A percentile compares a stretch with the other conserved stretches of the same genome.
Evolutionary conservation across 2,113 vertebrate species (phyloP).

Genomic region (Pedetes capensis): DNA sequence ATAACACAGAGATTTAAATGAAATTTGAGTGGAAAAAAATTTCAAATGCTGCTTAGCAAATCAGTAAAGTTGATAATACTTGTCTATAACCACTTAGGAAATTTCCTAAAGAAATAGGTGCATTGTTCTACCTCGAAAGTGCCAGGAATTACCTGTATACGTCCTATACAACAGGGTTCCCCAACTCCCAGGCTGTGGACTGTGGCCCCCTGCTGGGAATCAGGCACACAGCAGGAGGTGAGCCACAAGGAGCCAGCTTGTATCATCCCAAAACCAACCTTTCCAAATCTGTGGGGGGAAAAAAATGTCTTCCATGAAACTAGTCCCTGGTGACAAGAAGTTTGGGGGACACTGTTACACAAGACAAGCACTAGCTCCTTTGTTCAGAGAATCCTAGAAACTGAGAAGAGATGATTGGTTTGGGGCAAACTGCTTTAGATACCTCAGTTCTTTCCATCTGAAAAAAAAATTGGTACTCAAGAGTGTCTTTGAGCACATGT

Average conservation of each 20-base stretch:
- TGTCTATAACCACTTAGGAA: neutral
- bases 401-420: neutral
- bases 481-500: neutral
- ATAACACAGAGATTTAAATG: neutral
- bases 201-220: too few species aligned
- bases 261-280: too few species aligned
- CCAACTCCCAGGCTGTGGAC: too few species aligned
- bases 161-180: too few species aligned
- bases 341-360: too few species aligned
- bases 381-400: neutral
- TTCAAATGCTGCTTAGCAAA: constrained; percentile 15
- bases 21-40: neutral
- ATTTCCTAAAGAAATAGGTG: neutral
- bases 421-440: constrained; percentile 30
- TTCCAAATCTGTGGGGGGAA: too few species aligned
- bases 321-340: too few species aligned
- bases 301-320: too few species aligned
- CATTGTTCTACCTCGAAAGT: neutral
- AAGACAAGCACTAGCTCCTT: neutral
- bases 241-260: too few species aligned
- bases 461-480: neutral
- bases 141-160: neutral
- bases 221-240: too few species aligned
- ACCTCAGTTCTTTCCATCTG: neutral
- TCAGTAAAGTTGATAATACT: neutral